These are phyloP conservation scores for Ceratoteleas bidentatus DNA, from an alignment of 1,140 invertebrate species.

Conservation along the genomic window DNA sequence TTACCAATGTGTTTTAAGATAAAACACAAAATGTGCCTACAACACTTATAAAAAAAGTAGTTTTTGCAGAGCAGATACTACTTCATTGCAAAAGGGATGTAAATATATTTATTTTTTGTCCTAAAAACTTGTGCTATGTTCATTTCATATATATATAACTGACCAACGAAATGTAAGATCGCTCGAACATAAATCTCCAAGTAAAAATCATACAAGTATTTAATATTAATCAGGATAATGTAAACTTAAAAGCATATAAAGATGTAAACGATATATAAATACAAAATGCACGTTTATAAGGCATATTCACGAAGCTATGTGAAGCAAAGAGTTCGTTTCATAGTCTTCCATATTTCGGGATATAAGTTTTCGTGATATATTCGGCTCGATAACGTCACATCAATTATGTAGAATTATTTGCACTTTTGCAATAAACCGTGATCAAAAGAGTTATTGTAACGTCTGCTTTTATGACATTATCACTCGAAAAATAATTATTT, in stretches of 20 bases:
- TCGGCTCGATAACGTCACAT: conserved; percentile 45
- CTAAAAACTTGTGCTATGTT: too few relatives aligned
- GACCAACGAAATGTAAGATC: too few relatives aligned
- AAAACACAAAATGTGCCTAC: too few relatives aligned
- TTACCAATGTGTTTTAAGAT: too few relatives aligned
- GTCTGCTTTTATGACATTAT: conserved; percentile 47
- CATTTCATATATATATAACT: too few relatives aligned
- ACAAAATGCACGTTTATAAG: conserved; percentile 24
- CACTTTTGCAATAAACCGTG: conserved; percentile 42
- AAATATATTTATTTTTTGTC: too few relatives aligned
- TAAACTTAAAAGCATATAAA: conserved; percentile 26
- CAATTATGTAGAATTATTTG: conserved; percentile 51
- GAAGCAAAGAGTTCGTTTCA: conserved; percentile 28
- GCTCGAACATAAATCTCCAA: too few relatives aligned
- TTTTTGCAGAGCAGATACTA: too few relatives aligned
- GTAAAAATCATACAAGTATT: conserved; percentile 6
- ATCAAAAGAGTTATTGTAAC: conserved; percentile 50
- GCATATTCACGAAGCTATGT: conserved; percentile 12
- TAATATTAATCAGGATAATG: conserved; percentile 12
- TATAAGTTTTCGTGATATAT: conserved; percentile 50
- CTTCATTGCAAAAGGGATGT: too few relatives aligned
- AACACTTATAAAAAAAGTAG: too few relatives aligned
- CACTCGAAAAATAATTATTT: conserved; percentile 52
- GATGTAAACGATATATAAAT: conserved; percentile 14
- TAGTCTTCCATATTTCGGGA: conserved; percentile 35